Evolutionary conservation across 2,113 vertebrate species (phyloP), one percentile per base, ranked within the genome.

Genomic region (Sturnus vulgaris): DNA sequence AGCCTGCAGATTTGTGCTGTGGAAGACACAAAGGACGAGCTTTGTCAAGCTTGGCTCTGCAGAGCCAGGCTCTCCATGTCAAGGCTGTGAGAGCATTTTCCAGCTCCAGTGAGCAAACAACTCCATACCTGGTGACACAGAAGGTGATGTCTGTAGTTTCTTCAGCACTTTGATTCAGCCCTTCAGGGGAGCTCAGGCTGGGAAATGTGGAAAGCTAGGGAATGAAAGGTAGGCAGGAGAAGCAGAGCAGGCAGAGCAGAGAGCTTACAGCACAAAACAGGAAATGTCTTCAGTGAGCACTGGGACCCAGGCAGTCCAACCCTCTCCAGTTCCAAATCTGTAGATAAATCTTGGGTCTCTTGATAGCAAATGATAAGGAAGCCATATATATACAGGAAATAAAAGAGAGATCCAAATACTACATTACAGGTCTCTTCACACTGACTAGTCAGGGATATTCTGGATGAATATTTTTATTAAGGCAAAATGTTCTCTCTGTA

Each of bases 131-230:
- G 64, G 55, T 59, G 86, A 46, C 86, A 91, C 21, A 55, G 46
- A 39, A 92, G 47, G 79, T 76, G 84, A 85, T 79, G 79, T 40
- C 79, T 95, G 92, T 33, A 25, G 12, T 76, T 70, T 44, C 86
- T 75, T 56, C 86, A 88, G 69, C 44, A 75, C 61, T 84, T 82
- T 80, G 77, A 76, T 89, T 79, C 40, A 57, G 85, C 39, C 66
- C 64, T 91, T 92, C 65, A 68, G 56, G 35, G 33, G 27, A 90
- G 42, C 42, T 72, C 61, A 50, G 55, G 68, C 27, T 84, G 23
- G 77, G 61, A 87, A 89, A 84, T 46, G 37, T 0, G 6, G 82
- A 91, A 77, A 66, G 27, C 33, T 30, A 18, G 37, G 65, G 50
- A 40, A 39, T 49, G 55, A 88, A 86, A 92, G 7, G 42, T 11